phyloP scores from a whole-genome alignment of 1,140 invertebrate genomes.

The Streblospio benedicti region DNA sequence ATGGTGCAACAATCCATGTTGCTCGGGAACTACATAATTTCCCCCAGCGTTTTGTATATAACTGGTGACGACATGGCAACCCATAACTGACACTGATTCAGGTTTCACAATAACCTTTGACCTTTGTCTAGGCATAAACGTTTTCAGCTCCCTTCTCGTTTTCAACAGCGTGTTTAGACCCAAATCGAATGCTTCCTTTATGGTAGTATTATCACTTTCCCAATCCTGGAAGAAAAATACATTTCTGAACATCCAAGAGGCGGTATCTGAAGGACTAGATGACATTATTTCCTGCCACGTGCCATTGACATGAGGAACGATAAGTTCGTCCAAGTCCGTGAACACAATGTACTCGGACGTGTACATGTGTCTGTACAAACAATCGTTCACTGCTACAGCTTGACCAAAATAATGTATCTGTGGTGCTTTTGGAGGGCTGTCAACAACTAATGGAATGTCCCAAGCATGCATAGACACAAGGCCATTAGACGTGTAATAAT shows the following conservation, averaged over 20 bases:
- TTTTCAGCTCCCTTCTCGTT: conserved; percentile 2
- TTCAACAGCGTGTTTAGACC: conserved; percentile 5
- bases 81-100: too few species aligned
- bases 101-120: conserved; percentile 16
- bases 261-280: conserved; percentile 11
- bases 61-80: too few species aligned
- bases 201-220: conserved; percentile 55
- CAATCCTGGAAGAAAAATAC: conserved; percentile 86
- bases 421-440: conserved; percentile 67
- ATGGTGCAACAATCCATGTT: too few species aligned
- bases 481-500: conserved; percentile 55
- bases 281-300: conserved; percentile 50
- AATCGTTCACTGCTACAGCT: conserved; percentile 87
- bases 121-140: not conserved
- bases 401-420: conserved; percentile 86
- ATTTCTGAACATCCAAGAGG: conserved; percentile 67
- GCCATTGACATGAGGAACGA: conserved; percentile 69
- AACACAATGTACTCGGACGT: conserved; percentile 68
- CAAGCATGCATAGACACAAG: conserved; percentile 74
- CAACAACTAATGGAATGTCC: conserved; percentile 62
- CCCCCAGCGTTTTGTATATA: too few species aligned
- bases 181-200: not conserved
- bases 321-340: conserved; percentile 84
- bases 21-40: too few species aligned
- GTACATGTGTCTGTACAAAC: conserved; percentile 81